Evolutionary conservation across 1,140 invertebrate species (phyloP), one percentile per base, ranked within the genome.

Genomic region (Camponotus pennsylvanicus): DNA sequence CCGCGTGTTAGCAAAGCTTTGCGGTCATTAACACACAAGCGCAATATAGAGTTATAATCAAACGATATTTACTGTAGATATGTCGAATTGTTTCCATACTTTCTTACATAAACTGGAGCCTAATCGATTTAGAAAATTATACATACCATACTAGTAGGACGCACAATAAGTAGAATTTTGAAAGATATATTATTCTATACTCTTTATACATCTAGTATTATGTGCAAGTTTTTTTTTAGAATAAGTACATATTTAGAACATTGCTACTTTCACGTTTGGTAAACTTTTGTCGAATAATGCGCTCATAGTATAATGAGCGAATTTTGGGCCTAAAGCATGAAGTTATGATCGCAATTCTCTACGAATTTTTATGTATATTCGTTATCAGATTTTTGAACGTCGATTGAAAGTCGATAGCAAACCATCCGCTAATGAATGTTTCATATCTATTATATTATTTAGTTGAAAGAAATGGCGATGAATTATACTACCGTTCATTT

Each of bases 171-270:
- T 82, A 82, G 79, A 59, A 45, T 70, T 52, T 52, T 52, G 49
- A 80, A 49, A 80, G 49, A 83, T 61, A 64, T 64, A 78, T 78
- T 66, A 70, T 59, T 80, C 34, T 80, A 80, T 34, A 70, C 69
- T 80, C 79, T 80, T 80, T 88, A 86, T 90, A 90, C 59, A 88
- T 79, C 79, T 84, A 85, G 57, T 89, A 80, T 82, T 21, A 88
- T 61, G 79, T 71, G 79, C 79, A 83, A 61, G 67, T 59, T 61
- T 82, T 42, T 52, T 52, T 52, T 15, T 80, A 80, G 52, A 59
- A 49, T 59, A 40, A 40, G 37, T 85, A 57, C n/a, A 63, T 70
- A 70, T 59, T 78, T 86, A 82, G 64, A 80, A 69, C 27, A 70
- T 73, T 86, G 42, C 78, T 18, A 89, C 64, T 52, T 13, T 52